These are phyloP conservation scores for Hesperia comma DNA, from an alignment of 2,888 invertebrate genomes.

Conservation along the genomic window DNA sequence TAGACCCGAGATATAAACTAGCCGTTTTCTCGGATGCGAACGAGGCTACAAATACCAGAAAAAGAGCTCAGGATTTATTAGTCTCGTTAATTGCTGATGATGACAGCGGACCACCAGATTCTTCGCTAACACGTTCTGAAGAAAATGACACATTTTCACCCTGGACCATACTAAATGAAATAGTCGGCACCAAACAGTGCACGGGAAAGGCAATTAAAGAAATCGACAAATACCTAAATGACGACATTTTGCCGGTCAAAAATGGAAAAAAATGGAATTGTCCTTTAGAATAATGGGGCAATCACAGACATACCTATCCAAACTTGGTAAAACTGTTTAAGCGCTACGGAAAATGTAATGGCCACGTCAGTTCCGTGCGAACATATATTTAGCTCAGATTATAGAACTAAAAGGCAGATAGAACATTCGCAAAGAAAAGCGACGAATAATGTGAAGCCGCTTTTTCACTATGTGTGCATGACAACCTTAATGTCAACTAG, in stretches of 20 bases:
- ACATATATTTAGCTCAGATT: constrained; percentile 41
- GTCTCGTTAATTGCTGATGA: constrained; percentile 18
- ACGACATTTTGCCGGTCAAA: constrained; percentile 38
- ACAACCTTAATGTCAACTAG: too few relatives aligned
- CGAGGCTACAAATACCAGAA: constrained; percentile 39
- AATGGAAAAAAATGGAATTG: constrained; percentile 37
- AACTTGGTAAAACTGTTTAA: constrained; percentile 34
- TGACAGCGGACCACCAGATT: neutral
- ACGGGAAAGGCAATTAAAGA: constrained; percentile 41
- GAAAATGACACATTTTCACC: constrained; percentile 40
- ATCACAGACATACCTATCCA: constrained; percentile 37
- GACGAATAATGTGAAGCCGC: too few relatives aligned
- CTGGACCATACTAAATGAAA: constrained; percentile 39
- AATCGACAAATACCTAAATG: constrained; percentile 42
- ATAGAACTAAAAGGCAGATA: too few relatives aligned
- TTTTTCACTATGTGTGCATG: too few relatives aligned
- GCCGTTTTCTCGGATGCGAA: constrained; percentile 38
- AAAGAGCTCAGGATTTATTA: constrained; percentile 36
- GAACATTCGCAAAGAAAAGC: too few relatives aligned
- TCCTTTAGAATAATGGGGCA: constrained; percentile 43
- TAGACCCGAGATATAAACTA: constrained; percentile 45
- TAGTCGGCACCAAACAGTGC: constrained; percentile 22
- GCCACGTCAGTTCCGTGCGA: constrained; percentile 44
- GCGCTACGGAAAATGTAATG: constrained; percentile 38
- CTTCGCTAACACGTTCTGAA: neutral